phyloP scores from a whole-genome alignment of 2,888 invertebrate species.

The Halictus quadricinctus region DNA sequence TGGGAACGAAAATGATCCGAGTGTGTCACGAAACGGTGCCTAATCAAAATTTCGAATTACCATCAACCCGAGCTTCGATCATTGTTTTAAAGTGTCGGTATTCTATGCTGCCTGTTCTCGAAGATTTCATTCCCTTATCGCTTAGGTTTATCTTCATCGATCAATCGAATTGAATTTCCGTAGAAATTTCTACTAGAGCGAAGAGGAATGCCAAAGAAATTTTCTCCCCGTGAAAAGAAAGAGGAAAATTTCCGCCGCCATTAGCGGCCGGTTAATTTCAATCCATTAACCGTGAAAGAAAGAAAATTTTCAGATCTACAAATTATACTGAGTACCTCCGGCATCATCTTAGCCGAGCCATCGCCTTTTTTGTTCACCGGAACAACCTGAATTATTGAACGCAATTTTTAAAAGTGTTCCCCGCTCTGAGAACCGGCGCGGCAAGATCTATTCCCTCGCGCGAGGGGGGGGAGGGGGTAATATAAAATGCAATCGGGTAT shows the following conservation, averaged over 20 bases:
- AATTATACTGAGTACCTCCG: conserved; percentile 24
- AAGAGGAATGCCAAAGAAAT: neutral
- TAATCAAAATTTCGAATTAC: conserved; percentile 25
- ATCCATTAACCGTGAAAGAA: conserved; percentile 5
- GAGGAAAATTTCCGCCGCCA: neutral
- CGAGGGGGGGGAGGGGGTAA: neutral
- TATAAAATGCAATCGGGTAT: conserved; percentile 26
- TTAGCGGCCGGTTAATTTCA: neutral
- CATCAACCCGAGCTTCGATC: neutral
- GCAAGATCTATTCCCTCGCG: conserved; percentile 12
- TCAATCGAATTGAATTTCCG: neutral
- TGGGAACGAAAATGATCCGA: conserved; percentile 39
- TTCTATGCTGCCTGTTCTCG: neutral
- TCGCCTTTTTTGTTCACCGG: neutral
- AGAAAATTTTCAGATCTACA: conserved; percentile 2
- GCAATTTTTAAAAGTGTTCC: conserved; percentile 36
- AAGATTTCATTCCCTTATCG: neutral
- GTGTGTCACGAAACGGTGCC: conserved; percentile 2
- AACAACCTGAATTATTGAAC: conserved; percentile 22
- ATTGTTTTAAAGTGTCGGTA: neutral
- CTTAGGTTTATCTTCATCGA: neutral
- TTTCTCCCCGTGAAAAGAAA: neutral
- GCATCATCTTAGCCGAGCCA: neutral
- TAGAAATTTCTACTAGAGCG: neutral
- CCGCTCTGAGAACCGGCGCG: neutral